A percentile compares a stretch with the other conserved stretches of the same genome.
Evolutionary conservation across 1,140 invertebrate species (phyloP).

Genomic region (Platyura marginata): DNA sequence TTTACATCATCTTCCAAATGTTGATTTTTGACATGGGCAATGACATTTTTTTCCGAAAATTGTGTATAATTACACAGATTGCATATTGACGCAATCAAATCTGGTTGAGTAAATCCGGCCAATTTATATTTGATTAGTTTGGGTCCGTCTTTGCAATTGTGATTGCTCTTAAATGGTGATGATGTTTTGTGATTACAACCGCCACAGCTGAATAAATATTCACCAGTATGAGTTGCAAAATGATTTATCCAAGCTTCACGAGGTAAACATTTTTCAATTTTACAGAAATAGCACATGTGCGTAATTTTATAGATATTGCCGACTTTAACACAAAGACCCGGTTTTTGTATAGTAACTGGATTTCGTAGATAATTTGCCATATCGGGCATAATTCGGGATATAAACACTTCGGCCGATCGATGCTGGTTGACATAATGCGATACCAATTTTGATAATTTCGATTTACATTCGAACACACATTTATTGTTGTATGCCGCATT

Average conservation of each 20-base stretch:
- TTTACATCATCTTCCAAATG: constrained; percentile 16
- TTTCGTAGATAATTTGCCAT: constrained; percentile 13
- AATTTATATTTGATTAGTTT: too few species aligned
- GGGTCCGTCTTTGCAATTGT: not conserved
- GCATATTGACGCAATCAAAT: constrained; percentile 34
- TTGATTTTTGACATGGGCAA: constrained; percentile 28
- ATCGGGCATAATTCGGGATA: constrained; percentile 27
- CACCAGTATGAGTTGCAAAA: constrained; percentile 40
- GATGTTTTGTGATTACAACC: constrained; percentile 19
- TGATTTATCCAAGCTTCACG: constrained; percentile 27
- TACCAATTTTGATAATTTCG: too few species aligned
- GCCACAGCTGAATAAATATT: constrained; percentile 34
- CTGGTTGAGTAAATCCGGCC: constrained; percentile 1
- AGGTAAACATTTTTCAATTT: not conserved
- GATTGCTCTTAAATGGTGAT: not conserved
- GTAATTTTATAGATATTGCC: too few species aligned
- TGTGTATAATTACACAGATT: constrained; percentile 40
- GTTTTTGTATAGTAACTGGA: not conserved
- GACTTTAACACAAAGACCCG: too few species aligned
- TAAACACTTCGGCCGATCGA: constrained; percentile 30
- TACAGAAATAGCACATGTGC: constrained; percentile 14
- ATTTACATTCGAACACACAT: too few species aligned
- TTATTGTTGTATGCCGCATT: too few species aligned
- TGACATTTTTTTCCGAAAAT: constrained; percentile 25
- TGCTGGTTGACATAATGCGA: constrained; percentile 19